Conservation (phyloP, 2,888 invertebrate species). For the Melinopterus prodromus region DNA sequence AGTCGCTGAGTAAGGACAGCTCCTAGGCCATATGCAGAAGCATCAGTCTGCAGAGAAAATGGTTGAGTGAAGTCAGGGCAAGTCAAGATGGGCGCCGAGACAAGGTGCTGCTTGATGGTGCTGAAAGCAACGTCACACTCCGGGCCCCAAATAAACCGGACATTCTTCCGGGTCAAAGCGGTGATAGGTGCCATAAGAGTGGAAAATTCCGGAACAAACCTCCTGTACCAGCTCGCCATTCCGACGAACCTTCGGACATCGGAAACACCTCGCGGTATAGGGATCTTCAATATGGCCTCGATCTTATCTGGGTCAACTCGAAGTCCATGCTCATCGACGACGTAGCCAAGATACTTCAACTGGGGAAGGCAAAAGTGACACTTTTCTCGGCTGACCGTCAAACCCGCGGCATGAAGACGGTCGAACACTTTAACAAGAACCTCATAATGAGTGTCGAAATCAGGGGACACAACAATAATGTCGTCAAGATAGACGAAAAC, state of each 20-base stretch:
- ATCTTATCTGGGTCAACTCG: slow-evolving; percentile 44
- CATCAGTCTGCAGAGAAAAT: too few species aligned
- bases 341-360: slow-evolving; percentile 49
- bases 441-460: too few species aligned
- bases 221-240: slow-evolving; percentile 39
- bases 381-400: slow-evolving; percentile 45
- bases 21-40: too few species aligned
- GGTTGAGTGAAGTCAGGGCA: too few species aligned
- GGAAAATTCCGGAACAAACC: slow-evolving; percentile 38
- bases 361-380: slow-evolving; percentile 41
- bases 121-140: slow-evolving; percentile 27
- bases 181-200: slow-evolving; percentile 32
- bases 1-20: slow-evolving; percentile 28
- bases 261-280: slow-evolving; percentile 36
- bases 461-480: slow-evolving; percentile 48
- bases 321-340: slow-evolving; percentile 46
- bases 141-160: slow-evolving; percentile 21
- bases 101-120: slow-evolving; percentile 29
- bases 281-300: slow-evolving; percentile 35
- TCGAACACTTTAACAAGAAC: too few species aligned
- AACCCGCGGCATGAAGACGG: slow-evolving; percentile 37
- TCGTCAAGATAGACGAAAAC: too few species aligned
- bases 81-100: too few species aligned
- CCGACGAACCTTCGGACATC: slow-evolving; percentile 40
- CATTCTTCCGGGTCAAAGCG: slow-evolving; percentile 36